Percentiles rank a stretch among this genome's conserved stretches.
Conservation (phyloP, 2,888 invertebrate species). For the Ornithoptera alexandrae region DNA sequence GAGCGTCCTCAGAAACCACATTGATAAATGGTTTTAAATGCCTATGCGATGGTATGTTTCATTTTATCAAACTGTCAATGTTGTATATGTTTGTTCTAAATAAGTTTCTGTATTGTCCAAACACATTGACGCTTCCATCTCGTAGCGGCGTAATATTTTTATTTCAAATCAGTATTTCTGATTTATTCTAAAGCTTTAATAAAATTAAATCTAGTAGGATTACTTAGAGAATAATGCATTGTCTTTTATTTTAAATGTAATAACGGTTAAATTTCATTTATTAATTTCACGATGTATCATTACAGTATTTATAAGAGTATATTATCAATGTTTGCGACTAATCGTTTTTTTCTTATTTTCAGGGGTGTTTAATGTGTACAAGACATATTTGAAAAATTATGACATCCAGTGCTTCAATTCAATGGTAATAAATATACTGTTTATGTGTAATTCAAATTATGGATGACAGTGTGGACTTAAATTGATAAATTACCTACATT, state of each 20-base stretch:
- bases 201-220: neutral
- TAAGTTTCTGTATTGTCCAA: slow-evolving; percentile 60
- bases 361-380: slow-evolving; percentile 60
- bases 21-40: slow-evolving; percentile 68
- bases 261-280: too few relatives aligned
- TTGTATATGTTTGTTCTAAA: slow-evolving; percentile 42
- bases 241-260: too few relatives aligned
- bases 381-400: slow-evolving; percentile 55
- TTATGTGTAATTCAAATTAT: slow-evolving; percentile 70
- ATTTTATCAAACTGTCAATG: slow-evolving; percentile 41
- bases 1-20: slow-evolving; percentile 76
- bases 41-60: slow-evolving; percentile 73
- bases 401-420: slow-evolving; percentile 60
- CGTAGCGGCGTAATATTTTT: slow-evolving; percentile 70
- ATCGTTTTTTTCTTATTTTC: slow-evolving; percentile 58
- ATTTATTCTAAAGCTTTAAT: slow-evolving; percentile 13
- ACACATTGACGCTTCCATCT: slow-evolving; percentile 71
- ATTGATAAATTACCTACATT: slow-evolving; percentile 73
- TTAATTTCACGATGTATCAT: too few relatives aligned
- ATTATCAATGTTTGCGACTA: slow-evolving; percentile 33
- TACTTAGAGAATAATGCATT: too few relatives aligned
- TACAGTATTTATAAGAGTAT: neutral
- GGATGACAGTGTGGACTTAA: slow-evolving; percentile 78
- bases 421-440: slow-evolving; percentile 60
- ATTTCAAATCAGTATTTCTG: slow-evolving; percentile 40